These are phyloP conservation scores for Eupithecia tripunctaria DNA, from an alignment of 2,888 invertebrate species.

Conservation along the genomic window DNA sequence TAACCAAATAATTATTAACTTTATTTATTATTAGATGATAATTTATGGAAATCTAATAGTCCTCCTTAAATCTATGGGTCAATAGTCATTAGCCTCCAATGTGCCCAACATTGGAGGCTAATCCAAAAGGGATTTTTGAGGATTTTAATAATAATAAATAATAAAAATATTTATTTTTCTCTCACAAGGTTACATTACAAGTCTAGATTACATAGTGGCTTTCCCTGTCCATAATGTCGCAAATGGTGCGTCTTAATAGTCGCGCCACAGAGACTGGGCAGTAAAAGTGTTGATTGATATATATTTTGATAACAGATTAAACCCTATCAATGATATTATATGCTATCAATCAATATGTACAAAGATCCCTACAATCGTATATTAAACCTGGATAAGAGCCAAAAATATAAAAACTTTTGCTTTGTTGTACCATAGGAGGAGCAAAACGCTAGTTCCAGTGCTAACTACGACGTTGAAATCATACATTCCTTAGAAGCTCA, in stretches of 20 bases:
- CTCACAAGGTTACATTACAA: too few relatives aligned
- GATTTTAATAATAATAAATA: too few relatives aligned
- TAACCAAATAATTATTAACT: too few relatives aligned
- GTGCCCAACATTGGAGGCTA: background rate
- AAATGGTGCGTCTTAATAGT: too few relatives aligned
- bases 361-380: background rate
- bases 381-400: background rate
- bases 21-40: too few relatives aligned
- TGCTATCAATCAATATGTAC: background rate
- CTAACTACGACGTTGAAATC: slow-evolving; percentile 99
- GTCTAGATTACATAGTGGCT: too few relatives aligned
- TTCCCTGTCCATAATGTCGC: too few relatives aligned
- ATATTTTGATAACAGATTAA: background rate
- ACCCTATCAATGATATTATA: background rate
- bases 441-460: slow-evolving; percentile 98
- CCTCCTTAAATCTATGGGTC: background rate
- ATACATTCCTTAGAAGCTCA: slow-evolving; percentile 95
- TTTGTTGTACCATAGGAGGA: slow-evolving; percentile 86
- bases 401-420: background rate
- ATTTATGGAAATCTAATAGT: background rate
- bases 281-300: too few relatives aligned
- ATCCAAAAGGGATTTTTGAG: too few relatives aligned
- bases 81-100: too few relatives aligned
- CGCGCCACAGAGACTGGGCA: too few relatives aligned
- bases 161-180: too few relatives aligned